These are phyloP conservation scores for Champsocephalus gunnari DNA, from an alignment of 2,797 vertebrate genomes.

Conservation along the genomic window DNA sequence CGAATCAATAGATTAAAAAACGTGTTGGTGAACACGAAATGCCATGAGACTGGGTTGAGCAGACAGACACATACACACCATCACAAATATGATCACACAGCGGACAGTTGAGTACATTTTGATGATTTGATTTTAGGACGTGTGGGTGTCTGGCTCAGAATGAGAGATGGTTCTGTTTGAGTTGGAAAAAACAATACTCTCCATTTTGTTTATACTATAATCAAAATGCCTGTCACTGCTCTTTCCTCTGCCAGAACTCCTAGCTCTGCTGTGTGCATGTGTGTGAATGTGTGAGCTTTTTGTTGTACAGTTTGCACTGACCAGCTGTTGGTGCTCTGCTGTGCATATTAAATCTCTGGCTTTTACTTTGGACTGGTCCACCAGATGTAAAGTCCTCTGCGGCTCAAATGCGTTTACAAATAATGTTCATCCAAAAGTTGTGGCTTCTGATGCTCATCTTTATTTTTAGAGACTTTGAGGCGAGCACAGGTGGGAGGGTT, in stretches of 20 bases:
- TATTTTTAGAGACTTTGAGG: conserved; percentile 73
- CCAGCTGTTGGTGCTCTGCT: conserved; percentile 72
- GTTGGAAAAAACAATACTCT: conserved; percentile 64
- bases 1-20: too few species aligned
- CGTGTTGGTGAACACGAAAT: too few species aligned
- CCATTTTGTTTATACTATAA: conserved; percentile 74
- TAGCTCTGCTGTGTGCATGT: conserved; percentile 45
- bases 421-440: conserved; percentile 62
- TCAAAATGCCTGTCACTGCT: conserved; percentile 76
- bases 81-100: neutral
- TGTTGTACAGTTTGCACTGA: conserved; percentile 68
- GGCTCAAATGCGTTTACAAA: conserved; percentile 65
- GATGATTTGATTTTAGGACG: conserved; percentile 24
- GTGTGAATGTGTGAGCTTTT: conserved; percentile 39
- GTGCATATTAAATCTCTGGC: conserved; percentile 71
- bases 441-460: conserved; percentile 70
- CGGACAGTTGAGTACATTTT: conserved; percentile 9
- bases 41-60: too few species aligned
- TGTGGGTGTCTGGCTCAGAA: conserved; percentile 64
- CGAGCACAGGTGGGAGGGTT: conserved; percentile 56
- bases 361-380: conserved; percentile 60
- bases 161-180: conserved; percentile 69
- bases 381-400: conserved; percentile 71
- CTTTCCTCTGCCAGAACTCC: conserved; percentile 69
- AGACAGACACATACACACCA: neutral